Evolutionary conservation across 2,113 vertebrate genomes (phyloP), one percentile per base, ranked within the genome.

Genomic region (Corvus cornix): DNA sequence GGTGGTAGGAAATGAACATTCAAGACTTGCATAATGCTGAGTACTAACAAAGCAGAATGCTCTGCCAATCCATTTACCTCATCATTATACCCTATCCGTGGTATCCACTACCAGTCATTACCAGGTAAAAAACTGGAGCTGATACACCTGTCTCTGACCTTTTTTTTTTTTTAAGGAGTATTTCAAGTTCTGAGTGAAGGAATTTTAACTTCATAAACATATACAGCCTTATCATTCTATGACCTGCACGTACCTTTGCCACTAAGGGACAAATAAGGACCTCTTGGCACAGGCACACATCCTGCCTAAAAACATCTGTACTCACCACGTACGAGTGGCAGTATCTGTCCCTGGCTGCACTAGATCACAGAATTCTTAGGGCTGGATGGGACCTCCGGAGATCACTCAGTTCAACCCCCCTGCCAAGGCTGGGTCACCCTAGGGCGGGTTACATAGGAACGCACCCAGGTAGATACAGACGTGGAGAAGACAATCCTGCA

Each of bases 121-220:
- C 14, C n/a, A 58, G 15, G 8, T 11, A 46, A 44, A 37, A 31
- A 67, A 9, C 7, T 20, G n/a, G 17, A 87, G 35, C 16, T 1
- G 16, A 58, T 9, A 43, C 15, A 33, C 26, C 26, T 33, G 9
- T 8, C 39, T 28, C 21, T 9, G 3, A 35, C 20, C 20, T 2
- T 13, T 13, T 24, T 64, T 20, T n/a, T 17, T n/a, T 17, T 41
- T 22, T 0, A 1, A 37, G 10, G 2, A 55, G 1, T 13, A 46
- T 35, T 82, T 55, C 78, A 16, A 21, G 37, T 48, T 56, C 30
- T 52, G 43, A 55, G 41, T 21, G 16, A 72, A 79, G 8, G 9
- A 72, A 39, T 39, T 52, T 8, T 31, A 79, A 46, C 15, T 76
- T 55, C 11, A 22, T 11, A 41, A 37, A 31, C n/a, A 31, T 8